Conservation (phyloP, 2,797 vertebrate species). For the Girardinus metallicus region DNA sequence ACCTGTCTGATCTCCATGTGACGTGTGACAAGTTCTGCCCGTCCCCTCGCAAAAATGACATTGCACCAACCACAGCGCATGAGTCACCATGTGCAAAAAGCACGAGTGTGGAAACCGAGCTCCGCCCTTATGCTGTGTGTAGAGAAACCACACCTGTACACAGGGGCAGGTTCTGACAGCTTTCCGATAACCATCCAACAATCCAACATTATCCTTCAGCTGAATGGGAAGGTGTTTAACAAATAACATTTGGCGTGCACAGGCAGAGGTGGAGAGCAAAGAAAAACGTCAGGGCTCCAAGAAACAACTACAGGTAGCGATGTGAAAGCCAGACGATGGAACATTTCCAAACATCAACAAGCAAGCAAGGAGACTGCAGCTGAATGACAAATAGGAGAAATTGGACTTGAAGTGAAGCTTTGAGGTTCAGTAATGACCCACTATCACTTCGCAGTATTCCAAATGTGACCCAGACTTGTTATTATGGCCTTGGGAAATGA, state of each 20-base stretch:
- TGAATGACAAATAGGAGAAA: constrained; percentile 15
- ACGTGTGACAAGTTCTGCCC: constrained; percentile 41
- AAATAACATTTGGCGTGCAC: constrained; percentile 24
- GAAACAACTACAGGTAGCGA: background rate
- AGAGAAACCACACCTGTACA: constrained; percentile 67
- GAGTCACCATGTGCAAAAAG: constrained; percentile 73
- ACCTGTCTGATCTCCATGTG: constrained; percentile 35
- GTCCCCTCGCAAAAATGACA: constrained; percentile 48
- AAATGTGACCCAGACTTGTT: constrained; percentile 65
- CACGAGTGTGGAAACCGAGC: constrained; percentile 27
- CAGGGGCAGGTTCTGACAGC: constrained; percentile 68
- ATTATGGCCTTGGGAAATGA: constrained; percentile 66
- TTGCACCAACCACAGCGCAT: constrained; percentile 51
- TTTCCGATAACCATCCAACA: constrained; percentile 56
- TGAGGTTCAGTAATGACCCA: constrained; percentile 52
- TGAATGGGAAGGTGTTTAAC: constrained; percentile 30
- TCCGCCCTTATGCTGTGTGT: constrained; percentile 50
- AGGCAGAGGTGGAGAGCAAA: constrained; percentile 23
- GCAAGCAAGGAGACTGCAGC: constrained; percentile 4
- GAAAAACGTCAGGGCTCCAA: constrained; percentile 20
- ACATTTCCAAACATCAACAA: constrained; percentile 11
- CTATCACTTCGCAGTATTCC: constrained; percentile 39
- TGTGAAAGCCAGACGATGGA: constrained; percentile 16
- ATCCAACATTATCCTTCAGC: constrained; percentile 32
- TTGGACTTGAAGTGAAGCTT: constrained; percentile 12